Base-by-base conservation (phyloP, 37 sponge, comb jelly and placozoan genomes). In the Ephydatia muelleri region DNA sequence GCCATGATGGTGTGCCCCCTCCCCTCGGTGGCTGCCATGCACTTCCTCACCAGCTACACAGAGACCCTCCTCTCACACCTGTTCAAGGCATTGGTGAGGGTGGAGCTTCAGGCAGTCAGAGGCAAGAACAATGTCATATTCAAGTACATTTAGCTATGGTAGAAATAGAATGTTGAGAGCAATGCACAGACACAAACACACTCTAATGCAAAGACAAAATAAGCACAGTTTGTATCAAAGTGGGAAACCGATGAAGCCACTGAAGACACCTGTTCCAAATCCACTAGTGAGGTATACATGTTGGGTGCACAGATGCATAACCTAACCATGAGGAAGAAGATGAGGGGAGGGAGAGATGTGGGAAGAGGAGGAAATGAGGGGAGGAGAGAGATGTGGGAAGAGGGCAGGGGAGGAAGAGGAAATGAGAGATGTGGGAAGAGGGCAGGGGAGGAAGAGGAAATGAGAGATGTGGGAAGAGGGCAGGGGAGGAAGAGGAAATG, bases 231-330 rank as follows among this genome's bases (percentile, higher is more conserved):
- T 80, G 26, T 36, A 38, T 38, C 38, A 75, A 75, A 68, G 67
- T 80, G 35, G 23, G 37, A 25, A 68, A 80, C 31, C 64, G 29
- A 78, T 85, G 40, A 90, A 30, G 30, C 82, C 86, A 4, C 81
- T 67, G 22, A 90, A 86, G 22, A 82, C 77, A 22, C 90, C 90
- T 57, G 86, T 65, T 38, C 80, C 71, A 77, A 90, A 90, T 12
- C 90, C 90, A 76, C 86, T 85, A 65, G 86, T 69, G 11, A 85
- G 69, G 75, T 81, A 90, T 65, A 80, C 77, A 70, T 90, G 85
- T 40, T 40, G 68, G 27, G 74, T 74, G 37, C 78, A 78, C 78
- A 88, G 79, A 6, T 37, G 0, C 66, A 83, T 38, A 0, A 88
- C 57, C 77, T 88, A 68, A 57, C 57, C 12, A 14, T 57, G 57